Base-by-base conservation (phyloP, 2,797 vertebrate species). In the Leuciscus waleckii region DNA sequence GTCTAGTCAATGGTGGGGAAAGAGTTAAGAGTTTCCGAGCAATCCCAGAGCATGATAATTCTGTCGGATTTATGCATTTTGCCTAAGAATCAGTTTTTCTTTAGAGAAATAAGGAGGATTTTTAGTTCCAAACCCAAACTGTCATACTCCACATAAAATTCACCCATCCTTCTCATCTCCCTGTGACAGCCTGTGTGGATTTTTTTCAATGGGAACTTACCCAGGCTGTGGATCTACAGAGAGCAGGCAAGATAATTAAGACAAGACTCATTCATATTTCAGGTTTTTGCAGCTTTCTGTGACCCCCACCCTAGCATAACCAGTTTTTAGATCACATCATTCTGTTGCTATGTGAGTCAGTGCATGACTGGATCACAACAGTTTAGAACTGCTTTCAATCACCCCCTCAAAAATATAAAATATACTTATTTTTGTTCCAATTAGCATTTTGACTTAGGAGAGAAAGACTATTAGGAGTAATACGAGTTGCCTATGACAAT, bases 381-480 rank as follows among this genome's bases (percentile, higher is more conserved):
- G 43, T 51, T 58, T 51, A 69, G 14, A 43, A 14, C 54, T 71
- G 9, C 17, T 32, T 7, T 13, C 14, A 82, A 82, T 61, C 68
- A 58, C 11, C 11, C 5, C n/a, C 8, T 3, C 70, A 9, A 49
- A 58, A 43, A 56, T 21, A 35, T 2, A 49, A 58, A 43, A 56
- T 21, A 35, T 2, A 32, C 16, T 3, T 56, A 14, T 54, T 29
- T 35, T 65, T 75, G 32, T 85, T 70, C 79, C 75, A 80, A 86
- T 84, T 87, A 68, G 71, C 79, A 46, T 13, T 23, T 88, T 35
- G 86, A 74, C 88, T 74, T 76, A 87, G n/a, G n/a, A n/a, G n/a
- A n/a, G 43, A 19, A 85, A 92, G 89, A 93, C 43, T 83, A 90
- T 94, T 91, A 90, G 61, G 11, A 29, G 79, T 88, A 91, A 94